phyloP scores from a whole-genome alignment of 1,140 invertebrate species.

The Tetraneura akinire region DNA sequence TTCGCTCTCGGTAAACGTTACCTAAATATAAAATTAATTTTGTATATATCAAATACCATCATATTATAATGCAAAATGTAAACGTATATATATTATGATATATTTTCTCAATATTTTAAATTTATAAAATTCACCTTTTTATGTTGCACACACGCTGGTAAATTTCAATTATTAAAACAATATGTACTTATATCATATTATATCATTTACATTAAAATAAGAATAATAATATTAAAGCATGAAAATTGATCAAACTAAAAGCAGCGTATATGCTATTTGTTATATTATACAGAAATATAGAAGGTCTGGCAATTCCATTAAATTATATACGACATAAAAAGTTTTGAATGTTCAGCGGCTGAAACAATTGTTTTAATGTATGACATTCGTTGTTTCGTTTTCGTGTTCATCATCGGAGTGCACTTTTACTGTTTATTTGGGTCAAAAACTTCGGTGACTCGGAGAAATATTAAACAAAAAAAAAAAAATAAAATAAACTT shows the following conservation, averaged over 20 bases:
- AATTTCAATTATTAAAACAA: too few species aligned
- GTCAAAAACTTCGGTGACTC: constrained; percentile 16
- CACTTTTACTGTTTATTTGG: constrained; percentile 32
- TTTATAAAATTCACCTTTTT: too few species aligned
- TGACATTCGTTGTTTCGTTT: constrained; percentile 12
- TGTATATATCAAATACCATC: too few species aligned
- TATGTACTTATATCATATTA: too few species aligned
- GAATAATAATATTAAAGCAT: neutral
- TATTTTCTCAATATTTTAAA: too few species aligned
- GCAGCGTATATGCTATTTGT: too few species aligned
- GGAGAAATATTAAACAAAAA: constrained; percentile 32
- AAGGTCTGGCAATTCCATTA: neutral
- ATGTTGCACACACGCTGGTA: too few species aligned
- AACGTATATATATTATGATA: too few species aligned
- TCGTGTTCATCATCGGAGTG: constrained; percentile 34
- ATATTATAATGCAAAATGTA: too few species aligned
- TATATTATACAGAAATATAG: neutral
- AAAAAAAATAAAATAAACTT: neutral
- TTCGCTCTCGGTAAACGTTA: too few species aligned
- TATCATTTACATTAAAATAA: too few species aligned
- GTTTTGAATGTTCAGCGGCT: constrained; percentile 1
- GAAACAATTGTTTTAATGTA: constrained; percentile 23
- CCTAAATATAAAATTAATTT: too few species aligned
- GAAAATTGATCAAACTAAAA: neutral
- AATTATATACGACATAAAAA: neutral